A percentile compares a stretch with the other conserved stretches of the same genome.
Conservation (phyloP, 2,113 vertebrate species). For the Myanophis thanlyinensis region DNA sequence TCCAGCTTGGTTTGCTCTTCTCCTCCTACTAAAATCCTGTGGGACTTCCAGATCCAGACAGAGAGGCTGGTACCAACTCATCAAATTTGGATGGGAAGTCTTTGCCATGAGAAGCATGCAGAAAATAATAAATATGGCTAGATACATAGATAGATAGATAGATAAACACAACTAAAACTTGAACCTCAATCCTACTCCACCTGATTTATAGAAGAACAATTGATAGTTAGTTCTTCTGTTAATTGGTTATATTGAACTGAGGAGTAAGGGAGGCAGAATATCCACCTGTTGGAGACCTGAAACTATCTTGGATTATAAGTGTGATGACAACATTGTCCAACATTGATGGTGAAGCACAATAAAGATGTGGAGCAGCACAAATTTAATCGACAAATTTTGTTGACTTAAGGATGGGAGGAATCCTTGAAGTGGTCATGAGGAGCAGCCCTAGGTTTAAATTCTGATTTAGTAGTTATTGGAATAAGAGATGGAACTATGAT, state of each 20-base stretch:
- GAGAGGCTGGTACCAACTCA: too few relatives aligned
- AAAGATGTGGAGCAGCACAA: too few relatives aligned
- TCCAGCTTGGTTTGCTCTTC: not conserved
- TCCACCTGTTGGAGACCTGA: not conserved
- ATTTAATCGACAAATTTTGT: not conserved
- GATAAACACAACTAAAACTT: not conserved
- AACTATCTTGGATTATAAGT: not conserved
- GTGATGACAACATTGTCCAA: not conserved
- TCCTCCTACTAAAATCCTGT: too few relatives aligned
- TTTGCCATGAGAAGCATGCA: too few relatives aligned
- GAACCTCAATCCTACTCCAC: not conserved
- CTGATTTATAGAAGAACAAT: not conserved
- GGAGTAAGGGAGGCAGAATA: not conserved
- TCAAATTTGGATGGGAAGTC: too few relatives aligned
- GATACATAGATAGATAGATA: too few relatives aligned
- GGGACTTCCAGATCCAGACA: too few relatives aligned
- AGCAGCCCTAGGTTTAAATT: not conserved
- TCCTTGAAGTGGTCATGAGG: not conserved
- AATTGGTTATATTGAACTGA: not conserved
- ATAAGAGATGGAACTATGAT: not conserved
- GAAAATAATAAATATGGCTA: too few relatives aligned
- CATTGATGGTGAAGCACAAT: not conserved
- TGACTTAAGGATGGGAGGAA: not conserved
- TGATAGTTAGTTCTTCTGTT: not conserved
- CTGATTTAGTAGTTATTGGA: not conserved